Evolutionary conservation across 2,113 vertebrate species (phyloP).

Genomic region (Pongo abelii): DNA sequence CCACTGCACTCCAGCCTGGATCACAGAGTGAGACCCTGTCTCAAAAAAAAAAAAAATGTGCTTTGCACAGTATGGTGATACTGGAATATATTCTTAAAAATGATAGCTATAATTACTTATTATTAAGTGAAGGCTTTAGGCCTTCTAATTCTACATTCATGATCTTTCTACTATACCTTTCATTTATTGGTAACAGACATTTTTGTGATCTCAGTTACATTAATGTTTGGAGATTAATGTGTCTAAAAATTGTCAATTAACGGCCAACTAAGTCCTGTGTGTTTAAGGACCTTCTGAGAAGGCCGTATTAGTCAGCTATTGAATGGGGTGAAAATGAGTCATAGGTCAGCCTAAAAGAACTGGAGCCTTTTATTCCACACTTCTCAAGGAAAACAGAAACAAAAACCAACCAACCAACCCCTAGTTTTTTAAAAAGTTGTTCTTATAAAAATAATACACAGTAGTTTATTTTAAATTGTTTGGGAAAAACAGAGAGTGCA

Average conservation of each 20-base stretch:
- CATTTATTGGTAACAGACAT: neutral
- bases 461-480: neutral
- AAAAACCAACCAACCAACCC: neutral
- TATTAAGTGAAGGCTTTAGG: neutral
- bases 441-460: neutral
- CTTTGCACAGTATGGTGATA: neutral
- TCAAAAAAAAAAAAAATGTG: neutral
- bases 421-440: neutral
- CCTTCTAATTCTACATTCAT: neutral
- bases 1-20: too few species aligned
- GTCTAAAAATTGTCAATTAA: neutral
- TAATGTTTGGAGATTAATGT: neutral
- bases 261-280: neutral
- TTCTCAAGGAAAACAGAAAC: neutral
- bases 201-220: slow-evolving; percentile 15
- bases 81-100: slow-evolving; percentile 9
- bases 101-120: neutral
- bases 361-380: neutral
- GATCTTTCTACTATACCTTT: neutral
- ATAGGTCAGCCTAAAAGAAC: neutral
- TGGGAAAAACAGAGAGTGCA: neutral
- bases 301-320: neutral
- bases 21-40: too few species aligned
- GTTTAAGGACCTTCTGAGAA: neutral
- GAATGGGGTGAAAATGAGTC: neutral